Conservation (phyloP, 37 sponge, comb jelly and placozoan species). For the Chondrilla cf. caribensis region DNA sequence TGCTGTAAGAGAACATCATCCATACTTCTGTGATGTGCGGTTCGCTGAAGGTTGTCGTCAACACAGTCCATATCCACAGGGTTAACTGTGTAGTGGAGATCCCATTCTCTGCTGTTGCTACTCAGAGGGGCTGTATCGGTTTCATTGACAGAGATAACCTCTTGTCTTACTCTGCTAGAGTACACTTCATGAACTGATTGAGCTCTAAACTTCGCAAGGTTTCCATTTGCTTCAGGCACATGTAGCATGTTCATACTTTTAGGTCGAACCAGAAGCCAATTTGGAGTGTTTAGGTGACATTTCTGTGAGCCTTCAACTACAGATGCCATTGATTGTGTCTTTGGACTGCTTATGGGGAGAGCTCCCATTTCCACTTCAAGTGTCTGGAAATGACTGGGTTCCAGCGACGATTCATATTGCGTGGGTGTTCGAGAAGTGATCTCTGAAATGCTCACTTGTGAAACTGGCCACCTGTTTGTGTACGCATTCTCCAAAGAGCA, state of each 20-base stretch:
- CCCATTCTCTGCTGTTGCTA: no score
- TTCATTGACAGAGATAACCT: no score
- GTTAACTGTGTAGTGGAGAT: no score
- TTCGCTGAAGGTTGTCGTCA: no score
- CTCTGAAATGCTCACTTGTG: background rate
- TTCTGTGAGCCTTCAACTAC: background rate
- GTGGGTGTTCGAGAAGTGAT: background rate
- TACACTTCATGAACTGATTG: no score
- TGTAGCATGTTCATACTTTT: background rate
- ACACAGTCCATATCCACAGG: no score
- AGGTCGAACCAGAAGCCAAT: background rate
- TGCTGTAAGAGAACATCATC: no score
- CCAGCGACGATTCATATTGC: background rate
- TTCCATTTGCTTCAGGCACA: background rate
- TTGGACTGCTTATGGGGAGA: background rate
- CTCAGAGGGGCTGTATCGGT: no score
- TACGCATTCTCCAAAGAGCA: background rate
- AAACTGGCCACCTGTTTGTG: background rate
- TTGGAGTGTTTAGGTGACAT: background rate
- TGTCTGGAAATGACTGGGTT: background rate
- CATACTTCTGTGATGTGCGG: no score
- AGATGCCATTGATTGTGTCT: background rate
- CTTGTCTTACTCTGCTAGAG: no score
- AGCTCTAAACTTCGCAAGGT: no score
- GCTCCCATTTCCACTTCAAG: conserved; percentile 24